phyloP scores from a whole-genome alignment of 2,797 vertebrate genomes.

The Muscicapa comitata region DNA sequence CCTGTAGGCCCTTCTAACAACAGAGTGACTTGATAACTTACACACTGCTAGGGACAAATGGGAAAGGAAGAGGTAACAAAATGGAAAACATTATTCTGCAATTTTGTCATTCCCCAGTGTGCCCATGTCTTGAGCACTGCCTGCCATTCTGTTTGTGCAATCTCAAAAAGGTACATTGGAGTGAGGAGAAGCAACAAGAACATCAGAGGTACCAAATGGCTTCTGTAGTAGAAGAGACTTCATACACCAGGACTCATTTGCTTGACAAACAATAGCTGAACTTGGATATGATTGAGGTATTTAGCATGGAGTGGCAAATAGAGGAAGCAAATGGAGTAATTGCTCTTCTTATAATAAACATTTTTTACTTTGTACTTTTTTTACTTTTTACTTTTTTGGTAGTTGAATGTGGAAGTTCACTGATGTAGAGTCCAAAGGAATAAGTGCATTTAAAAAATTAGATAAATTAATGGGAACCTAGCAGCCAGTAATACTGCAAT shows the following conservation, averaged over 20 bases:
- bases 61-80: slow-evolving; percentile 23
- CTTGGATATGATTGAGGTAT: background rate
- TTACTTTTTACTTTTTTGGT: background rate
- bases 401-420: background rate
- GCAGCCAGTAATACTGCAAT: background rate
- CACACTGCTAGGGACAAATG: slow-evolving; percentile 6
- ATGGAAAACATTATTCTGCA: slow-evolving; percentile 43
- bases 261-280: background rate
- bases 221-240: background rate
- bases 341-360: background rate
- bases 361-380: too few relatives aligned
- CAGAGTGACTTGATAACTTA: background rate
- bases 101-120: background rate
- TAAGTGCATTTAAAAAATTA: background rate
- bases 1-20: background rate
- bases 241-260: background rate
- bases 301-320: background rate
- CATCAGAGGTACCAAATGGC: background rate
- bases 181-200: background rate
- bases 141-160: background rate
- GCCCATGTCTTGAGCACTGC: background rate
- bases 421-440: background rate
- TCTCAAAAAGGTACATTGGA: background rate
- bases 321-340: background rate
- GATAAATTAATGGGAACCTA: background rate